Base-by-base conservation (phyloP, 2,888 invertebrate genomes). In the Aspidapion aeneum region DNA sequence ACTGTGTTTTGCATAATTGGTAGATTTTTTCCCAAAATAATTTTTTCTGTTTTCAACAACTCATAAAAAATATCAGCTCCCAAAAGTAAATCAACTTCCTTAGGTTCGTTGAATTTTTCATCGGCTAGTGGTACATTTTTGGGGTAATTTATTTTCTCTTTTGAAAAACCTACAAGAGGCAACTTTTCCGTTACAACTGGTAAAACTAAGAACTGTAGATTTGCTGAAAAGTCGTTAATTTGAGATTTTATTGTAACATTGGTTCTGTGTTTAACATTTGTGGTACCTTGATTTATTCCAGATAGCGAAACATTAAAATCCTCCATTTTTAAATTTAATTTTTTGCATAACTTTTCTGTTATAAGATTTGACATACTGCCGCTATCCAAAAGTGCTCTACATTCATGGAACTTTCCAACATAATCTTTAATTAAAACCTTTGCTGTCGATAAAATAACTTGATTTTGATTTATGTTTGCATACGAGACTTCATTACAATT, bases 371-470 rank as follows among this genome's bases (percentile, higher is more conserved):
- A n/a, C n/a, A n/a, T n/a, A n/a, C n/a, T n/a, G n/a, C 59, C 66
- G 9, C 57, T 55, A 50, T 65, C 67, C 5, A 67, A 17, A 12
- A 67, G 21, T 12, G 60, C 67, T 5, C 21, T 63, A 18, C 62
- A 59, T 54, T 62, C 49, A 7, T 60, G 22, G 16, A 12, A 59
- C 20, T 63, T 63, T 17, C 57, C 57, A 3, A 19, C 5, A 19
- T 17, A 22, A 56, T 67, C 63, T 51, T 22, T 22, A 21, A 63
- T 57, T 22, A 63, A 55, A 35, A 66, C 18, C 12, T 1, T 62
- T 5, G 65, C 65, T 1, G 65, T 65, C 1, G 65, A 63, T 18
- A 64, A 48, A 19, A 63, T 21, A 63, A 63, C 59, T 58, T 60
- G 55, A 60, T 48, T 57, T 57, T 1, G 1, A 57, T 18, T 35